Conservation (phyloP, 2,888 invertebrate species). For the Furcula furcula region DNA sequence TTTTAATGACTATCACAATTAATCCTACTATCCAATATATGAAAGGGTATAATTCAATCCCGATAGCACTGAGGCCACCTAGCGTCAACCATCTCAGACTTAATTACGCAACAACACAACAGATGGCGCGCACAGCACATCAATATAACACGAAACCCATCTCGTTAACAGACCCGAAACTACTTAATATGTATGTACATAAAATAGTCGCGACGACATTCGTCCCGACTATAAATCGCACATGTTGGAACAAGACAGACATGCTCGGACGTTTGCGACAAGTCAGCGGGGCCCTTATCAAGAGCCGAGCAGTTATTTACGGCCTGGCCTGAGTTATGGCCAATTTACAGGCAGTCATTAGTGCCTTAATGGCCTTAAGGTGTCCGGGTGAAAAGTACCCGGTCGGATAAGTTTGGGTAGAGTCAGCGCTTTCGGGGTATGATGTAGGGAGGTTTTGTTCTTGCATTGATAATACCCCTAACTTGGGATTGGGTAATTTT, state of each 20-base stretch:
- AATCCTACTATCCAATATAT: too few species aligned
- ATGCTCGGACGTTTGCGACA: slow-evolving; percentile 65
- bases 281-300: slow-evolving; percentile 78
- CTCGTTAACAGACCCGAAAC: slow-evolving; percentile 31
- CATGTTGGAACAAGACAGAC: slow-evolving; percentile 76
- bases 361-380: slow-evolving; percentile 77
- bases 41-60: too few species aligned
- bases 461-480: slow-evolving; percentile 31
- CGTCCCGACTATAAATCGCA: slow-evolving; percentile 59
- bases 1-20: too few species aligned
- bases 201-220: slow-evolving; percentile 27
- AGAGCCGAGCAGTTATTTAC: slow-evolving; percentile 71
- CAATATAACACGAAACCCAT: slow-evolving; percentile 18
- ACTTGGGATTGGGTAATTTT: slow-evolving; percentile 13
- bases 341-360: slow-evolving; percentile 81
- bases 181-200: slow-evolving; percentile 30
- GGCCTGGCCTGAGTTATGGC: slow-evolving; percentile 75
- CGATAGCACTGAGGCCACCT: slow-evolving; percentile 30
- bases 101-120: slow-evolving; percentile 25
- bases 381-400: slow-evolving; percentile 71
- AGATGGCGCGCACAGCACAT: slow-evolving; percentile 29
- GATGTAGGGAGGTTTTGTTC: slow-evolving; percentile 39
- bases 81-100: slow-evolving; percentile 17
- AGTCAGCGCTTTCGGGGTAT: slow-evolving; percentile 55
- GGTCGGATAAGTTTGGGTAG: slow-evolving; percentile 57